phyloP scores from a whole-genome alignment of 2,113 vertebrate species.

The Caracal caracal region DNA sequence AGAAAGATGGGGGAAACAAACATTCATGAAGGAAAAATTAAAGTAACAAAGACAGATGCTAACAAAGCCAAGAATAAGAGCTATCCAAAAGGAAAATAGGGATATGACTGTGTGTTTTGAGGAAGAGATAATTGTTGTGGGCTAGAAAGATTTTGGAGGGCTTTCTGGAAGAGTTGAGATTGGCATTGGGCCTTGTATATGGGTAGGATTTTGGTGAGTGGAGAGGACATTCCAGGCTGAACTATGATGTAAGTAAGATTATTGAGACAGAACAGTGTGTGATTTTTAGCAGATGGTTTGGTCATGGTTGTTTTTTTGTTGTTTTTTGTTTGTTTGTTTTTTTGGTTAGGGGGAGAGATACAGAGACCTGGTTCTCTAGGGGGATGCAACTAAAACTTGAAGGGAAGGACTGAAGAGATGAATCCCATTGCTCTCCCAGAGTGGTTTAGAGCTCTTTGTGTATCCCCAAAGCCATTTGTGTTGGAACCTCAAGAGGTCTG shows the following conservation, averaged over 20 bases:
- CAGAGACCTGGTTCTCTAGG: neutral
- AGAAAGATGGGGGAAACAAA: neutral
- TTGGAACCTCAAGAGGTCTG: neutral
- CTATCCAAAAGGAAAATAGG: neutral
- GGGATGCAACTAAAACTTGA: neutral
- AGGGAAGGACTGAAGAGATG: neutral
- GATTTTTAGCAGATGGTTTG: neutral
- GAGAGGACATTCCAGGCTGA: neutral
- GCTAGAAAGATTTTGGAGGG: neutral
- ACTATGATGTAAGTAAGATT: neutral
- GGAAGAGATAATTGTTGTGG: neutral
- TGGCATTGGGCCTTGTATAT: neutral
- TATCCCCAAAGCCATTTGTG: neutral
- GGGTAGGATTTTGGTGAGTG: neutral
- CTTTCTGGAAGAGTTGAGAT: neutral
- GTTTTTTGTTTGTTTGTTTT: no score
- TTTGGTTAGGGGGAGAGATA: neutral
- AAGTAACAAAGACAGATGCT: neutral
- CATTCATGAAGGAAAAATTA: neutral
- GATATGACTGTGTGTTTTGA: neutral
- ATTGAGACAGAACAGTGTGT: neutral
- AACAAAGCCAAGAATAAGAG: neutral
- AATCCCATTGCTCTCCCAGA: neutral
- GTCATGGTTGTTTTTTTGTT: neutral
- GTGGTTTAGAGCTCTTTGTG: neutral